Percentiles rank a stretch among this genome's conserved stretches.
Evolutionary conservation across 2,888 invertebrate species (phyloP).

Genomic region (Lasioglossum vierecki): DNA sequence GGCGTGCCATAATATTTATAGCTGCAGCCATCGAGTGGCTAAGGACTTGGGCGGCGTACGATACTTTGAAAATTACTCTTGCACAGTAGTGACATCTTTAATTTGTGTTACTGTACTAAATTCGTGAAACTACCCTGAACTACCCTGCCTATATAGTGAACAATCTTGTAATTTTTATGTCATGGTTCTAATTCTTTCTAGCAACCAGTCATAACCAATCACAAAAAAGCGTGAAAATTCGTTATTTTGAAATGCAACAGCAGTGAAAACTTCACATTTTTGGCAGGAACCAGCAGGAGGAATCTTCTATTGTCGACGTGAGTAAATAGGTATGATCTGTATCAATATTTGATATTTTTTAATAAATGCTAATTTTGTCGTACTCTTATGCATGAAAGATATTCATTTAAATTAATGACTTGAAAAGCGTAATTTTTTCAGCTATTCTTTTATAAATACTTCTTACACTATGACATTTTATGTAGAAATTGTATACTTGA

Average conservation of each 20-base stretch:
- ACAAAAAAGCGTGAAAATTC: slow-evolving; percentile 33
- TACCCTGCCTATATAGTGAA: background rate
- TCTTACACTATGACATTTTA: background rate
- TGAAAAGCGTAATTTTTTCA: background rate
- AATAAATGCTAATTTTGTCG: background rate
- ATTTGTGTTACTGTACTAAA: too few relatives aligned
- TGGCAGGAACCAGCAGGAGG: background rate
- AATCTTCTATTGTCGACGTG: slow-evolving; percentile 6
- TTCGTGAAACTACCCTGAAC: too few relatives aligned
- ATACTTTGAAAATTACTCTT: too few relatives aligned
- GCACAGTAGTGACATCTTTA: too few relatives aligned
- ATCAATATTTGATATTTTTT: background rate
- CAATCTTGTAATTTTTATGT: background rate
- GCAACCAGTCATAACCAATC: slow-evolving; percentile 27
- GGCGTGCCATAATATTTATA: too few relatives aligned
- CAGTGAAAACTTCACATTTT: background rate
- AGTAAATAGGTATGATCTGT: background rate
- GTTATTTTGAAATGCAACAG: slow-evolving; percentile 57
- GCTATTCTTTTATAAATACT: background rate
- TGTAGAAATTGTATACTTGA: background rate
- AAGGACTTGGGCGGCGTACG: too few relatives aligned
- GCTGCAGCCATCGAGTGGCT: too few relatives aligned
- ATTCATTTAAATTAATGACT: background rate
- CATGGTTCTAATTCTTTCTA: background rate
- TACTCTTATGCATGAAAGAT: background rate